Evolutionary conservation across 2,797 vertebrate genomes (phyloP), one percentile per base, ranked within the genome.

Genomic region (Sciaenops ocellatus): DNA sequence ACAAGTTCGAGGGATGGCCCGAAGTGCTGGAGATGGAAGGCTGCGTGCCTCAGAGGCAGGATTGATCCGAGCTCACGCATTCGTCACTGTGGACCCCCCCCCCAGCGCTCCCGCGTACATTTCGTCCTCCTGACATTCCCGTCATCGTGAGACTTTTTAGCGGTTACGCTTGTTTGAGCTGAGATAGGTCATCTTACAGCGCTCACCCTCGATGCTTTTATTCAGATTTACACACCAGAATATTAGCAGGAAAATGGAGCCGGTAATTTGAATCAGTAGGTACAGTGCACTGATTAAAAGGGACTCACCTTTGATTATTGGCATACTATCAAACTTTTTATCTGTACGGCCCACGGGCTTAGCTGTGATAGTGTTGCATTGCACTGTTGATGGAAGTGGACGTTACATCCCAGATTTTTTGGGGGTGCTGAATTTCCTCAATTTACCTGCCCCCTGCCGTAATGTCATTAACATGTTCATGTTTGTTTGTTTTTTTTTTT

Each of bases 1-100:
- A 99, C 91, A 99, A 99, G 70, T 99, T 98, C 0, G 98, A 99
- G 80, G 98, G 98, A n/a, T 99, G 98, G 98, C 98, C 98, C 0
- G 98, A 99, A 76, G 98, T 99, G 74, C 93, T 99, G 72, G 98
- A 99, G 90, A 99, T 99, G 97, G 98, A 99, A 90, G 98, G 98
- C 12, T 99, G 98, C 86, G 95, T 99, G 68, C 98, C 98, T 3
- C 95, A 96, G 86, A 97, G 96, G 86, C 93, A 93, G 51, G 95
- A 96, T n/a, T 98, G 89, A 95, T 50, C 69, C 6, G 15, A 47
- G 12, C 17, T 73, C 72, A 62, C 1, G 3, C 1, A 9, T 9
- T 9, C 34, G 34, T 38, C 34, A 38, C 34, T 9, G 34, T 9
- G 8, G 30, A 30, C 5, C 8, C 34, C 34, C 34, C 34, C 34